Percentiles rank a stretch among this genome's conserved stretches.
These are phyloP conservation scores for Meteorus cinctellus DNA, from an alignment of 2,888 invertebrate species.

Conservation along the genomic window DNA sequence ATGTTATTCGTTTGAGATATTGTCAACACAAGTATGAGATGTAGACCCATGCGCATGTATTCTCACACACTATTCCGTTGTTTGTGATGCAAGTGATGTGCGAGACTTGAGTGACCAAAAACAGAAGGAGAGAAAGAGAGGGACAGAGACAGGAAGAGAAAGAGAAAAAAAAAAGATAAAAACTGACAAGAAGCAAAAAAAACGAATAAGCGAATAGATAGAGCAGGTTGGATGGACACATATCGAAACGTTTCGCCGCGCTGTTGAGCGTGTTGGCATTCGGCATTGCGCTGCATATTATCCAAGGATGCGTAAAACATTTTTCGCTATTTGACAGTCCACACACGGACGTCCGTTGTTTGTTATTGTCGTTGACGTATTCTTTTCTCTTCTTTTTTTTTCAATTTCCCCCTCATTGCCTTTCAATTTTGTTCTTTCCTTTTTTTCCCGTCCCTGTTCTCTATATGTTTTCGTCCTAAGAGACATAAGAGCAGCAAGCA, in stretches of 20 bases:
- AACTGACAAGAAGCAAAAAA: constrained; percentile 1
- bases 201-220: constrained; percentile 30
- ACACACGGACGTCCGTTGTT: constrained; percentile 62
- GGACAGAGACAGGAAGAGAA: not conserved
- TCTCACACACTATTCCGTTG: constrained; percentile 43
- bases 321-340: constrained; percentile 62
- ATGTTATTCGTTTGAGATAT: not conserved
- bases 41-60: not conserved
- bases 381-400: constrained; percentile 58
- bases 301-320: constrained; percentile 70
- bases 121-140: too few species aligned
- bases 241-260: constrained; percentile 47
- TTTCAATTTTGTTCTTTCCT: not conserved
- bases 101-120: not conserved
- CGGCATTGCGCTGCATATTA: constrained; percentile 70
- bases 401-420: constrained; percentile 45
- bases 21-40: not conserved
- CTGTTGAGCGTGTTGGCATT: constrained; percentile 64
- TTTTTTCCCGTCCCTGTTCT: not conserved
- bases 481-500: not conserved
- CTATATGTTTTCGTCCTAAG: not conserved
- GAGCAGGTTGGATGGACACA: constrained; percentile 50
- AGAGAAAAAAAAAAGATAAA: constrained; percentile 24
- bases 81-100: constrained; percentile 42
- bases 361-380: constrained; percentile 61